These are phyloP conservation scores for Tiphia femorata DNA, from an alignment of 2,888 invertebrate genomes.

Conservation along the genomic window DNA sequence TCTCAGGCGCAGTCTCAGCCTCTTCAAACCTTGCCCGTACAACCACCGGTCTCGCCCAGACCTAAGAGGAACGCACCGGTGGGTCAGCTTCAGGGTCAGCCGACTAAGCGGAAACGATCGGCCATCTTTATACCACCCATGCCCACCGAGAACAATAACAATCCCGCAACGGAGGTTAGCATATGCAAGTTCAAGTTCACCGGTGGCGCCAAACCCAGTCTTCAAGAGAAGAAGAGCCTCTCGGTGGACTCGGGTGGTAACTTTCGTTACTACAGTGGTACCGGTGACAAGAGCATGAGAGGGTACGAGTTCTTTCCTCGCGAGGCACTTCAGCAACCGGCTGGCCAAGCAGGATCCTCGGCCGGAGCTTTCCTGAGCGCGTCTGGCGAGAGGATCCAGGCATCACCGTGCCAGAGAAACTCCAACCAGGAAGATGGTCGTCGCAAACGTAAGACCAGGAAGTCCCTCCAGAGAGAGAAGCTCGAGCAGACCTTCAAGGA, in stretches of 20 bases:
- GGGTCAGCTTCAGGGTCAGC: slow-evolving; percentile 51
- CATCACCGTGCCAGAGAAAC: slow-evolving; percentile 46
- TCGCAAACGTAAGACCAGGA: slow-evolving; percentile 81
- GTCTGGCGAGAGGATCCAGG: slow-evolving; percentile 72
- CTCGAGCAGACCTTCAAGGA: slow-evolving; percentile 93
- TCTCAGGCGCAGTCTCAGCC: slow-evolving; percentile 54
- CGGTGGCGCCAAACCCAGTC: slow-evolving; percentile 88
- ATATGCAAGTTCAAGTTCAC: slow-evolving; percentile 96
- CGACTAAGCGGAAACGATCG: slow-evolving; percentile 82
- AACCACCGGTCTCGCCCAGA: slow-evolving; percentile 60
- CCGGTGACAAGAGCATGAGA: slow-evolving; percentile 83
- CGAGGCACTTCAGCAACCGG: slow-evolving; percentile 76
- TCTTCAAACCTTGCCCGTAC: slow-evolving; percentile 30
- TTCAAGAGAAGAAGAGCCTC: slow-evolving; percentile 93
- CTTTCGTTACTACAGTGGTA: slow-evolving; percentile 88
- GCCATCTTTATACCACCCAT: slow-evolving; percentile 89
- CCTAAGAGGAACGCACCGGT: slow-evolving; percentile 70
- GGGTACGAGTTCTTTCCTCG: slow-evolving; percentile 84
- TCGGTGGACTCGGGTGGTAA: slow-evolving; percentile 92
- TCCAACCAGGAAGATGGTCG: slow-evolving; percentile 63
- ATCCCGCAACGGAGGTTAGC: slow-evolving; percentile 87
- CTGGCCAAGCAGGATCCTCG: slow-evolving; percentile 69
- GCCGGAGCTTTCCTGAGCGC: slow-evolving; percentile 69
- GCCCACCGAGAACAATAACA: slow-evolving; percentile 79
- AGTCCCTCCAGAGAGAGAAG: slow-evolving; percentile 88